Evolutionary conservation across 1,140 invertebrate species (phyloP).

Genomic region (Aphelenchoides avenae): DNA sequence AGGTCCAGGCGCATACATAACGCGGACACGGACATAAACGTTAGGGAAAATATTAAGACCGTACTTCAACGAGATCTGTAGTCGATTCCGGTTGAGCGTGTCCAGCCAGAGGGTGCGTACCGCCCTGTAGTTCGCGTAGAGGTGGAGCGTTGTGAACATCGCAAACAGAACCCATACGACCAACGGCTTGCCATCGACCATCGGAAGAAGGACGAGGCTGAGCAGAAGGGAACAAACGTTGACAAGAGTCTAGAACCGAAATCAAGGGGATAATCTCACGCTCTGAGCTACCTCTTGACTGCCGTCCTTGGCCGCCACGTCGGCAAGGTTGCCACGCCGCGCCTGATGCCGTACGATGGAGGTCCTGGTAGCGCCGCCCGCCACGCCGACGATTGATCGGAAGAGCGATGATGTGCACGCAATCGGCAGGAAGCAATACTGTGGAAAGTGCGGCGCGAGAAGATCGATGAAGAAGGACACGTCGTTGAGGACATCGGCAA

Average conservation of each 20-base stretch:
- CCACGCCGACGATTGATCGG: constrained; percentile 72
- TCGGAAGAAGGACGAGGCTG: constrained; percentile 40
- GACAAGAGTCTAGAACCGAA: constrained; percentile 16
- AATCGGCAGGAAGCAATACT: constrained; percentile 55
- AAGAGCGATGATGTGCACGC: constrained; percentile 66
- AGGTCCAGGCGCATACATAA: too few species aligned
- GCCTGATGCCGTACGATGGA: constrained; percentile 85
- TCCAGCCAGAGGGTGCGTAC: constrained; percentile 72
- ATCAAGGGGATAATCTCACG: constrained; percentile 74
- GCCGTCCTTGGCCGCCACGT: constrained; percentile 90
- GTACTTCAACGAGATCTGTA: too few species aligned
- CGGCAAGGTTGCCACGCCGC: constrained; percentile 77
- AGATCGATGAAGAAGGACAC: constrained; percentile 77
- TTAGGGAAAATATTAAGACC: too few species aligned
- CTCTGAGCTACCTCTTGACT: constrained; percentile 93
- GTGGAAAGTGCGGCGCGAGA: constrained; percentile 65
- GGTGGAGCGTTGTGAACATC: constrained; percentile 73
- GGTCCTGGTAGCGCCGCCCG: constrained; percentile 82
- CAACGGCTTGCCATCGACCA: constrained; percentile 60
- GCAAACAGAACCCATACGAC: constrained; percentile 70
- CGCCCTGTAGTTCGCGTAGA: constrained; percentile 79
- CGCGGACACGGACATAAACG: too few species aligned
- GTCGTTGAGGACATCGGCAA: constrained; percentile 90
- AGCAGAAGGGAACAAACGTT: constrained; percentile 25
- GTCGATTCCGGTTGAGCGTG: constrained; percentile 68